Percentiles rank a stretch among this genome's conserved stretches.
Evolutionary conservation across 2,797 vertebrate species (phyloP).

Genomic region (Tapera naevia): DNA sequence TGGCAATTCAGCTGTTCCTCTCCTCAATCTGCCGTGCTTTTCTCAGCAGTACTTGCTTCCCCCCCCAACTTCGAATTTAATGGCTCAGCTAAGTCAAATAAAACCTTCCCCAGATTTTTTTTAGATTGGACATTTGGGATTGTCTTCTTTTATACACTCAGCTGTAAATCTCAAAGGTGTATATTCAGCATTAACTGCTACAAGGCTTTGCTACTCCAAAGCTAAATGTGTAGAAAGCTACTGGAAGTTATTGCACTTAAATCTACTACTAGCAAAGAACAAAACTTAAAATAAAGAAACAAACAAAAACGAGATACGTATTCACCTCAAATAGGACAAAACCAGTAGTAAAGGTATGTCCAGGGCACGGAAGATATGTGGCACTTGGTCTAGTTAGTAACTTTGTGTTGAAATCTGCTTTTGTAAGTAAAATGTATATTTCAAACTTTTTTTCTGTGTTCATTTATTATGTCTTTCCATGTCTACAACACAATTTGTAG

Average conservation of each 20-base stretch:
- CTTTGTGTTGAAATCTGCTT: neutral
- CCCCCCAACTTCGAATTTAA: neutral
- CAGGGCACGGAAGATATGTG: neutral
- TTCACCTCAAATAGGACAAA: neutral
- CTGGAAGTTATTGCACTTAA: neutral
- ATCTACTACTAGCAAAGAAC: neutral
- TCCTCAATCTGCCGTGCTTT: neutral
- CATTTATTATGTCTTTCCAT: neutral
- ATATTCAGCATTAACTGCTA: neutral
- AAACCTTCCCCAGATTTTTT: neutral
- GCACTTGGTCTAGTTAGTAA: neutral
- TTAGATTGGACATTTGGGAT: neutral
- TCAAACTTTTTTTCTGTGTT: neutral
- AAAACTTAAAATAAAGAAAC: neutral
- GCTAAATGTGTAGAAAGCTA: neutral
- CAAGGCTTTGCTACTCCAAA: neutral
- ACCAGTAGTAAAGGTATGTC: neutral
- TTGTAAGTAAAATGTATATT: neutral
- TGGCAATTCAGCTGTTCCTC: neutral
- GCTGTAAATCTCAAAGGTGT: neutral
- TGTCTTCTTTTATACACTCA: neutral
- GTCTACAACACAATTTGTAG: neutral
- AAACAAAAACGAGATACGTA: accelerated
- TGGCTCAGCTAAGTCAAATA: neutral
- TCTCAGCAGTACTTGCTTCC: neutral